Percentiles rank a stretch among this genome's conserved stretches.
These are phyloP conservation scores for Tenualosa ilisha DNA, from an alignment of 2,797 vertebrate species.

Conservation along the genomic window DNA sequence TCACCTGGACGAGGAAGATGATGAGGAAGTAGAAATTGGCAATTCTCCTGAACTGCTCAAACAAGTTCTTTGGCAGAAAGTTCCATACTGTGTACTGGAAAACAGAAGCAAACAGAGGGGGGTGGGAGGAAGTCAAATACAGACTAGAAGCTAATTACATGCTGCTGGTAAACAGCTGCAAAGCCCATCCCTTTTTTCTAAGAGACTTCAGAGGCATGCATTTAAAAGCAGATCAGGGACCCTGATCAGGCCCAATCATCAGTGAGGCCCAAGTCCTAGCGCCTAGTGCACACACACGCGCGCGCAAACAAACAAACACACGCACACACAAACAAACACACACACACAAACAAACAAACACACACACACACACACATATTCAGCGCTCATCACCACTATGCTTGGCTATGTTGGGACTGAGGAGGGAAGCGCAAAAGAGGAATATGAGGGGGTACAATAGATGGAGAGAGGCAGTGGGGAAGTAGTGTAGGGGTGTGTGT, in stretches of 20 bases:
- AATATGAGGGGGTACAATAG: too few relatives aligned
- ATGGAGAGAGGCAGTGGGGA: too few relatives aligned
- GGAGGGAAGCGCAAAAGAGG: background rate
- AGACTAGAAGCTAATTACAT: slow-evolving; percentile 12
- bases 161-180: slow-evolving; percentile 33
- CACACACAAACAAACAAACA: too few relatives aligned
- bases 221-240: background rate
- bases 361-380: too few relatives aligned
- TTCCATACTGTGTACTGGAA: slow-evolving; percentile 97
- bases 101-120: slow-evolving; percentile 29
- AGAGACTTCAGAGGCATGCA: background rate
- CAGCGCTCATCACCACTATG: too few relatives aligned
- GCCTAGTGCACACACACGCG: background rate
- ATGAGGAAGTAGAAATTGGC: slow-evolving; percentile 99
- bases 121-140: slow-evolving; percentile 53
- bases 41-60: slow-evolving; percentile 98
- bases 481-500: background rate
- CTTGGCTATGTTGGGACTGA: too few relatives aligned
- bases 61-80: slow-evolving; percentile 98
- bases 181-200: slow-evolving; percentile 41
- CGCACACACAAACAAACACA: too few relatives aligned
- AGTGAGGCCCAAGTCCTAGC: background rate
- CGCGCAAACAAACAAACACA: too few relatives aligned
- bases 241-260: background rate
- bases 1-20: slow-evolving; percentile 98